Evolutionary conservation across 2,113 vertebrate genomes (phyloP).

Genomic region (Cercopithecus mona): DNA sequence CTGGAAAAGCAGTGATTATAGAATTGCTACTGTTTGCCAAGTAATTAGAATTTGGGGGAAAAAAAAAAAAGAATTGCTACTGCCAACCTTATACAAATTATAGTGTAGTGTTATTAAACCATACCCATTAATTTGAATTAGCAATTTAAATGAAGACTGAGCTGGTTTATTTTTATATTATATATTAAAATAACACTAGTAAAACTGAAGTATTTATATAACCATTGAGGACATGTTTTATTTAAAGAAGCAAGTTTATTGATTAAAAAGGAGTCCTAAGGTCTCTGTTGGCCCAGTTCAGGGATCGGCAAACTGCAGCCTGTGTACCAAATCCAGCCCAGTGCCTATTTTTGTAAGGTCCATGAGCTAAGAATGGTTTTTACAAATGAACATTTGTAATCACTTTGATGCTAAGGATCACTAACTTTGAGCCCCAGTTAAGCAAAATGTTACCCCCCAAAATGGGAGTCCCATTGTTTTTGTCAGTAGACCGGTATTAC

Average conservation of each 20-base stretch:
- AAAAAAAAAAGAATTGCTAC: background rate
- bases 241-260: background rate
- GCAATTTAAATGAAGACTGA: background rate
- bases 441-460: background rate
- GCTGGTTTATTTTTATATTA: constrained; percentile 37
- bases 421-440: background rate
- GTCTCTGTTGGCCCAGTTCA: background rate
- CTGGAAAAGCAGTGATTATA: constrained; percentile 32
- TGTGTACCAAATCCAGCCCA: background rate
- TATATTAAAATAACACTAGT: constrained; percentile 15
- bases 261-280: background rate
- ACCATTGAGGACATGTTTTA: background rate
- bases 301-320: background rate
- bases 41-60: too few species aligned
- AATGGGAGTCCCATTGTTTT: background rate
- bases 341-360: background rate
- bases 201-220: constrained; percentile 7
- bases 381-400: background rate
- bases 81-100: constrained; percentile 20
- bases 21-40: constrained; percentile 21
- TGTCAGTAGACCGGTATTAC: background rate
- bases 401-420: background rate
- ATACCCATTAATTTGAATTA: constrained; percentile 27
- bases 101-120: constrained; percentile 11
- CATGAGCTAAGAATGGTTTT: background rate